A percentile compares a stretch with the other conserved stretches of the same genome.
phyloP scores from a whole-genome alignment of 1,140 invertebrate species.

The Steinernema khuongi region DNA sequence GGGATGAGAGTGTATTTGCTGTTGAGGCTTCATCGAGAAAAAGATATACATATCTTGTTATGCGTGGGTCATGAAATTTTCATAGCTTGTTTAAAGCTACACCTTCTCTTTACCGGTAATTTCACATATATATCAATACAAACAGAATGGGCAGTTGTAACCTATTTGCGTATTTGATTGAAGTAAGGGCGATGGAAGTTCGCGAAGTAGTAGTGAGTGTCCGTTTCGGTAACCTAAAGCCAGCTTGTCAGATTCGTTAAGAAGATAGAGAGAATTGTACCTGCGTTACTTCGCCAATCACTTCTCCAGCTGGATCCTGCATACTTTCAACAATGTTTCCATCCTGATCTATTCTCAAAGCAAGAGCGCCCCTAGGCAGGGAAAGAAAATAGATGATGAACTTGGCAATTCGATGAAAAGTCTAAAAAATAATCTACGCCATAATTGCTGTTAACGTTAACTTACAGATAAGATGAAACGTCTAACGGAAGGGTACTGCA shows the following conservation, averaged over 20 bases:
- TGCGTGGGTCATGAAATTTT: too few species aligned
- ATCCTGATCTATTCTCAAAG: neutral
- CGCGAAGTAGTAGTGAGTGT: neutral
- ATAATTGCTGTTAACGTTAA: neutral
- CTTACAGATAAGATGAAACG: neutral
- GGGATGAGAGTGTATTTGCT: too few species aligned
- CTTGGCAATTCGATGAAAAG: neutral
- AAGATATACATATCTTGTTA: too few species aligned
- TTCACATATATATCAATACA: too few species aligned
- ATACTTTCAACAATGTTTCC: neutral
- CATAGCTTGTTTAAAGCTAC: too few species aligned
- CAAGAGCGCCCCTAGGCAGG: neutral
- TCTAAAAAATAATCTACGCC: neutral
- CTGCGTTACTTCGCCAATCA: neutral
- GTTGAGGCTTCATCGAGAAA: too few species aligned
- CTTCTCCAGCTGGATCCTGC: neutral
- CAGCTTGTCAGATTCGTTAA: neutral
- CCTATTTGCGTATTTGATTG: neutral
- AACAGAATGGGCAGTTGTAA: too few species aligned
- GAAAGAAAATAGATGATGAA: neutral
- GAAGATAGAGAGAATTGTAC: too few species aligned
- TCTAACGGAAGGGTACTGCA: neutral
- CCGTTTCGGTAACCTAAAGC: neutral
- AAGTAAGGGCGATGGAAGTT: constrained; percentile 2
- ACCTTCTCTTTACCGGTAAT: too few species aligned